Evolutionary conservation across 2,888 invertebrate species (phyloP), one percentile per base, ranked within the genome.

Genomic region (Eupithecia subumbrata): DNA sequence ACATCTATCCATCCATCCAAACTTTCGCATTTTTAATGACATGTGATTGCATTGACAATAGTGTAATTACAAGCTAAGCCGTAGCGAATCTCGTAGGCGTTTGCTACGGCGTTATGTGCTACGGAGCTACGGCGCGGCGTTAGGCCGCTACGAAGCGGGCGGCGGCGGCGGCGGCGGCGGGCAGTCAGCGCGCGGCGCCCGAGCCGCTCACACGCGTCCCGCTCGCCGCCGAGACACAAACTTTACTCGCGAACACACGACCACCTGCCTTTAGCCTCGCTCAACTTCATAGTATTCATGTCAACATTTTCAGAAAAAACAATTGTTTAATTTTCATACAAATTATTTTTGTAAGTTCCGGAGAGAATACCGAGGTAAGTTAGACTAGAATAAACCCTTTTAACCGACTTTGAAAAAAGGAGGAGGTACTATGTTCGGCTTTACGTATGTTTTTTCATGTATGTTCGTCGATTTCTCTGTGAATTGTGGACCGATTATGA

Each of bases 181-280:
- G 52, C 73, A 77, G 77, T 77, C 34, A 63, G 68, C 73, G 77
- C 75, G 70, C 71, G 73, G 71, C 71, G 67, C 73, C 34, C 73
- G 68, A 4, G 64, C 14, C 48, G 63, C 34, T 2, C n/a, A 9
- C 70, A 71, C 73, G 77, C 34, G 43, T 22, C 18, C 11, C 43
- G 22, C 60, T 60, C 70, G 63, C 63, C 22, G 40, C 64, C 12
- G 18, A n/a, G 37, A 63, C 40, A 0, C 5, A 75, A 77, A 77
- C 77, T 77, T 77, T 73, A 73, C 73, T 71, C 77, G 77, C 67
- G 40, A 40, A 22, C 22, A n/a, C 11, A 22, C 56, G n/a, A 3
- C 0, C 52, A 22, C 56, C 2, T 22, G 56, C 22, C 22, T 22
- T 56, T 11, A 4, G 56, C 12, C n/a, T 52, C n/a, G n/a, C n/a